A percentile compares a stretch with the other conserved stretches of the same genome.
Evolutionary conservation across 2,113 vertebrate species (phyloP).

Genomic region (Lamprotornis superbus): DNA sequence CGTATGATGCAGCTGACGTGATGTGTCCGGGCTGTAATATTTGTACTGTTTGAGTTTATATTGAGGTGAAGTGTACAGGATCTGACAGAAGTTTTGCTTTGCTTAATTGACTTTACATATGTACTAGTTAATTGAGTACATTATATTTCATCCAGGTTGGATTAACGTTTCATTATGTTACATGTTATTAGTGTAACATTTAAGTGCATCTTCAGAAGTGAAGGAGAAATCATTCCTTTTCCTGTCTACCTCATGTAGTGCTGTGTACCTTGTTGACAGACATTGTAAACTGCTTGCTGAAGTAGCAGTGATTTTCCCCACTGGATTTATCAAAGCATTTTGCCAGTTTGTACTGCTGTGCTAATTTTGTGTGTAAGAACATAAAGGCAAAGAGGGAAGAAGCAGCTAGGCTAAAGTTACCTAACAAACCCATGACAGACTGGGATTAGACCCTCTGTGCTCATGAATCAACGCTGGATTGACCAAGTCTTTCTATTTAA

Average conservation of each 20-base stretch:
- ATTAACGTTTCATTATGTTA: neutral
- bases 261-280: neutral
- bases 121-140: fast-evolving
- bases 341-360: neutral
- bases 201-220: neutral
- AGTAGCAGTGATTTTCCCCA: neutral
- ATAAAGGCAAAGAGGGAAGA: neutral
- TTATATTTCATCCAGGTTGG: neutral
- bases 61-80: neutral
- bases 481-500: neutral
- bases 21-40: fast-evolving
- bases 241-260: neutral
- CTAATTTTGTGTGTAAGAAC: neutral
- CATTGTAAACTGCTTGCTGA: neutral
- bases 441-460: neutral
- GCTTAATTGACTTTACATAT: neutral
- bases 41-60: neutral
- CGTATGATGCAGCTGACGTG: neutral
- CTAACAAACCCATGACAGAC: neutral
- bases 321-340: neutral
- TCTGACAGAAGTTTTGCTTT: neutral
- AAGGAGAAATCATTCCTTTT: neutral
- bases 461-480: neutral
- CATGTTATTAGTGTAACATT: neutral
- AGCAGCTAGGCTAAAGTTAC: neutral